phyloP scores from a whole-genome alignment of 2,888 invertebrate species.

The Cylloceria caligata region DNA sequence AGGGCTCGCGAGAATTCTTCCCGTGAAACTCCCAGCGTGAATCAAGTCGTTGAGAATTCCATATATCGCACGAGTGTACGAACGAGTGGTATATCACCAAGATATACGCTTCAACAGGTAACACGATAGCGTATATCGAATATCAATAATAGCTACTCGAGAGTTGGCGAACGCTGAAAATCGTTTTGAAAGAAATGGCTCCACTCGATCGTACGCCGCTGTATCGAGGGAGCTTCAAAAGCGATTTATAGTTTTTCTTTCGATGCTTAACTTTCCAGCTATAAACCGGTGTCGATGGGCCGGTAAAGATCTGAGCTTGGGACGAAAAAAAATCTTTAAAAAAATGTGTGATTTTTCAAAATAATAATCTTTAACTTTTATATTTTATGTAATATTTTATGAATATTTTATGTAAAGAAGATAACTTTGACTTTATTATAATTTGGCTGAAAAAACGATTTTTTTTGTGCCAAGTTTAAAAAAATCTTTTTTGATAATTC shows the following conservation, averaged over 20 bases:
- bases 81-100: not conserved
- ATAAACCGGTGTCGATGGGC: not conserved
- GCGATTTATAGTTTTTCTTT: conserved; percentile 8
- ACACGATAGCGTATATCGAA: conserved; percentile 27
- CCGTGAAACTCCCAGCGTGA: conserved; percentile 27
- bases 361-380: too few relatives aligned
- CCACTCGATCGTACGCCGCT: conserved; percentile 3
- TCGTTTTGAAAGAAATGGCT: not conserved
- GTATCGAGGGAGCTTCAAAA: not conserved
- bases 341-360: too few relatives aligned
- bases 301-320: not conserved
- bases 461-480: too few relatives aligned
- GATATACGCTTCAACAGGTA: conserved; percentile 28
- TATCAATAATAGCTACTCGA: conserved; percentile 18
- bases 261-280: not conserved
- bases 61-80: conserved; percentile 11
- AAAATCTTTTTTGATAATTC: too few relatives aligned
- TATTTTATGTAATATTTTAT: too few relatives aligned
- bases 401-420: too few relatives aligned
- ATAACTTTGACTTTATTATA: too few relatives aligned
- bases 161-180: not conserved
- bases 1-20: conserved; percentile 35
- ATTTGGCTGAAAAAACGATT: too few relatives aligned
- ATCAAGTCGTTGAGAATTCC: conserved; percentile 47
- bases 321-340: not conserved